These are phyloP conservation scores for Cynoglossus semilaevis DNA, from an alignment of 2,113 vertebrate species.

Conservation along the genomic window DNA sequence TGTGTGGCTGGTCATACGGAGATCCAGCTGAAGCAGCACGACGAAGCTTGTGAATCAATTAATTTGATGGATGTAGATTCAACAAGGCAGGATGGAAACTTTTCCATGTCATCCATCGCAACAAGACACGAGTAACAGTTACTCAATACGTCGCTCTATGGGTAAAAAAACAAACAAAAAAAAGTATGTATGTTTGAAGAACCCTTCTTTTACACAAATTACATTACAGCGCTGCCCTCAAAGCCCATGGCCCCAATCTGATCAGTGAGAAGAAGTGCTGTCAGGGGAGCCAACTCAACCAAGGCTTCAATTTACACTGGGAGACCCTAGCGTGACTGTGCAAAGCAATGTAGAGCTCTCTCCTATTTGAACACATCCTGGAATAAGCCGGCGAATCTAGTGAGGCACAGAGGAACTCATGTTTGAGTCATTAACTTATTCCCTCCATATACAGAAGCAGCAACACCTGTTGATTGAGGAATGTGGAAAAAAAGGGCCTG, in stretches of 20 bases:
- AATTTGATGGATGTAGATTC: conserved; percentile 41
- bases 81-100: conserved; percentile 13
- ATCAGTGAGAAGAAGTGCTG: conserved; percentile 49
- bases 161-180: too few species aligned
- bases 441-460: conserved; percentile 13
- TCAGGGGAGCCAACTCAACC: conserved; percentile 59
- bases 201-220: conserved; percentile 72
- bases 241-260: conserved; percentile 25
- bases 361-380: conserved; percentile 35
- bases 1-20: conserved; percentile 46
- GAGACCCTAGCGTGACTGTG: conserved; percentile 58
- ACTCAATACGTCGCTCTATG: conserved; percentile 42
- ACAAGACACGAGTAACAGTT: conserved; percentile 45
- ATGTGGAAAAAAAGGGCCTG: conserved; percentile 6
- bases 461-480: conserved; percentile 62
- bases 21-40: conserved; percentile 32
- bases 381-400: conserved; percentile 30
- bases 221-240: conserved; percentile 45
- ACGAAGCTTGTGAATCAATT: conserved; percentile 61
- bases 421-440: conserved; percentile 67
- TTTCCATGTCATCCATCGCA: conserved; percentile 12
- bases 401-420: conserved; percentile 53
- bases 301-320: conserved; percentile 69
- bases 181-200: conserved; percentile 48
- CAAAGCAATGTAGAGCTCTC: conserved; percentile 34